A percentile compares a stretch with the other conserved stretches of the same genome.
Conservation (phyloP, 2,888 invertebrate species). For the Sarcophaga rosellei region DNA sequence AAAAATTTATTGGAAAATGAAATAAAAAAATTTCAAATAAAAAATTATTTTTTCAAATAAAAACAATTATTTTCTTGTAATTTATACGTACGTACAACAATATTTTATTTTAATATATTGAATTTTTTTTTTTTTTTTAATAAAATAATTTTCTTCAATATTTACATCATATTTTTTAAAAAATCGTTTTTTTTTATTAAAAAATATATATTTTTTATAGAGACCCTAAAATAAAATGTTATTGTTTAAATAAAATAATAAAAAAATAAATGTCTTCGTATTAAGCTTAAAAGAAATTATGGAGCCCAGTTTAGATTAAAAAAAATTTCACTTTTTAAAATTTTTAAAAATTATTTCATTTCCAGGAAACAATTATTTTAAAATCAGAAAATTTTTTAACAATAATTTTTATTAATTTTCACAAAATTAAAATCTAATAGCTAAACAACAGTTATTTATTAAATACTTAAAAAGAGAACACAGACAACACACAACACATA, state of each 20-base stretch:
- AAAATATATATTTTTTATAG: too few relatives aligned
- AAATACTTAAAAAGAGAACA: conserved; percentile 15
- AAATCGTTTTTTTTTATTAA: too few relatives aligned
- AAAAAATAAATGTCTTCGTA: too few relatives aligned
- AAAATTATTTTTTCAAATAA: too few relatives aligned
- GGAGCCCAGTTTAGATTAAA: not conserved
- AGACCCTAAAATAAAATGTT: not conserved
- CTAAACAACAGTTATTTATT: not conserved
- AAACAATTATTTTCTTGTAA: too few relatives aligned
- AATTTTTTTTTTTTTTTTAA: too few relatives aligned
- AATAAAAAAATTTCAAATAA: too few relatives aligned
- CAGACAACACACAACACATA: conserved; percentile 65
- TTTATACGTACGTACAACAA: too few relatives aligned
- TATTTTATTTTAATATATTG: too few relatives aligned
- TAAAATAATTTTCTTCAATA: too few relatives aligned
- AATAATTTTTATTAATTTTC: conserved; percentile 15
- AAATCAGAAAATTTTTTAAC: conserved; percentile 28
- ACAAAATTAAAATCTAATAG: not conserved
- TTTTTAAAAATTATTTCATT: conserved; percentile 38
- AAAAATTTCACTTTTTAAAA: conserved; percentile 36
- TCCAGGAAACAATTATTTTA: conserved; percentile 48
- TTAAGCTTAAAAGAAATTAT: not conserved
- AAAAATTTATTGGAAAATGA: too few relatives aligned
- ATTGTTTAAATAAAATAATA: not conserved
- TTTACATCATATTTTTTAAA: too few relatives aligned